Evolutionary conservation across 2,113 vertebrate species (phyloP).

Genomic region (Hepsetus odoe): DNA sequence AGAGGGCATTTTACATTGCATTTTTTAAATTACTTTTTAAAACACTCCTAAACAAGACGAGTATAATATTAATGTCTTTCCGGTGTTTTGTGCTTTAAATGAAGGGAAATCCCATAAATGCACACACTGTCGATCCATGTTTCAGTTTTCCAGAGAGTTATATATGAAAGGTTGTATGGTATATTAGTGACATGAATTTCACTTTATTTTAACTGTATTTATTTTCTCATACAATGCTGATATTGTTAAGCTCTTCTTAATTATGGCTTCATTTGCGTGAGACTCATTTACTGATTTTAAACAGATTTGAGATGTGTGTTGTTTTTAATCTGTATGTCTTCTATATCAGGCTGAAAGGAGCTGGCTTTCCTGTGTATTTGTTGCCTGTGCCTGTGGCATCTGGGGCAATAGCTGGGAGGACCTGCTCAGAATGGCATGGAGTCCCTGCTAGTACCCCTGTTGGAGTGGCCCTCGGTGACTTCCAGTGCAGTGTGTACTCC

Average conservation of each 20-base stretch:
- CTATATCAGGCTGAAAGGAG: constrained; percentile 77
- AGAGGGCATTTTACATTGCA: no score
- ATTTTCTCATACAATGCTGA: no score
- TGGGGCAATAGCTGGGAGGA: constrained; percentile 81
- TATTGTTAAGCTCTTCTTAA: neutral
- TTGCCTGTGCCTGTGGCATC: constrained; percentile 83
- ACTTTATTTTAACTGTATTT: no score
- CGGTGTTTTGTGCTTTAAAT: no score
- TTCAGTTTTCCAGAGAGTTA: no score
- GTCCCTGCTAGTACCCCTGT: constrained; percentile 83
- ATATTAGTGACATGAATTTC: no score
- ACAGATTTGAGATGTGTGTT: neutral
- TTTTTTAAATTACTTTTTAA: no score
- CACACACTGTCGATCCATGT: no score
- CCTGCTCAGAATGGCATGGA: constrained; percentile 79
- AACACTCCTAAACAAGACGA: no score
- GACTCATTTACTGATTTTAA: neutral
- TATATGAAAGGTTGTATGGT: no score
- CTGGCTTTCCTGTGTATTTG: constrained; percentile 83
- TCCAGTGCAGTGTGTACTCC: constrained; percentile 94
- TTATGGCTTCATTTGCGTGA: neutral
- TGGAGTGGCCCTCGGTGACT: constrained; percentile 90
- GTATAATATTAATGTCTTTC: no score
- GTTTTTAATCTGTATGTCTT: constrained; percentile 10
- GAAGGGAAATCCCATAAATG: no score